Conservation (phyloP, 2,113 vertebrate species). For the Cavia porcellus region DNA sequence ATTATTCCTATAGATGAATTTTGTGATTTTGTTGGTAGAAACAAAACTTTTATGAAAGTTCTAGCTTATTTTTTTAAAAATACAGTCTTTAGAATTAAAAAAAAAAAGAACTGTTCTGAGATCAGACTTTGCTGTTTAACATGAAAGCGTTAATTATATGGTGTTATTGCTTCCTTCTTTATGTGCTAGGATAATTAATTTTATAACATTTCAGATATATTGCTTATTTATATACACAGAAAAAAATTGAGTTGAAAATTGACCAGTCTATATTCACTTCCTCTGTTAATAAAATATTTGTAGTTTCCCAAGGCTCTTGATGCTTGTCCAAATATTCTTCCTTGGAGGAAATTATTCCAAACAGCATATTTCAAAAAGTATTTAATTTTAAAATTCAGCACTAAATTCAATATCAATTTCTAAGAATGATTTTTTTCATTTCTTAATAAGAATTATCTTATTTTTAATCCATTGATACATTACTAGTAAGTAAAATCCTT, state of each 20-base stretch:
- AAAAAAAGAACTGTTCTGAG: neutral
- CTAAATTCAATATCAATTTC: slow-evolving; percentile 27
- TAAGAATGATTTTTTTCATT: slow-evolving; percentile 13
- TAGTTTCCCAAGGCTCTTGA: neutral
- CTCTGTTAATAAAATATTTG: neutral
- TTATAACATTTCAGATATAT: neutral
- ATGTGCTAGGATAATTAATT: neutral
- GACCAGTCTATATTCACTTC: neutral
- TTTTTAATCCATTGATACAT: neutral
- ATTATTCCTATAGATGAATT: neutral
- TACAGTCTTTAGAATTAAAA: neutral
- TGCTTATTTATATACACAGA: neutral
- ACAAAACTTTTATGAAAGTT: neutral
- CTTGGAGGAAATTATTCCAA: neutral
- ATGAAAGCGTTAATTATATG: neutral
- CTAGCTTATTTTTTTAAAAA: neutral
- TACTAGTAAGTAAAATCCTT: slow-evolving; percentile 7
- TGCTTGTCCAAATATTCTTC: neutral
- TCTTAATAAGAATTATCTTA: neutral
- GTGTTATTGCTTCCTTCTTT: neutral
- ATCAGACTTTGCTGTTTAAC: neutral
- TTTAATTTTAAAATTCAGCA: slow-evolving; percentile 21
- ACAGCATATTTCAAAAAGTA: neutral
- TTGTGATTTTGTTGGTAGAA: neutral
- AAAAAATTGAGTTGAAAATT: neutral